Percentiles rank a stretch among this genome's conserved stretches.
phyloP scores from a whole-genome alignment of 2,797 vertebrate species.

The Meda fulgida region DNA sequence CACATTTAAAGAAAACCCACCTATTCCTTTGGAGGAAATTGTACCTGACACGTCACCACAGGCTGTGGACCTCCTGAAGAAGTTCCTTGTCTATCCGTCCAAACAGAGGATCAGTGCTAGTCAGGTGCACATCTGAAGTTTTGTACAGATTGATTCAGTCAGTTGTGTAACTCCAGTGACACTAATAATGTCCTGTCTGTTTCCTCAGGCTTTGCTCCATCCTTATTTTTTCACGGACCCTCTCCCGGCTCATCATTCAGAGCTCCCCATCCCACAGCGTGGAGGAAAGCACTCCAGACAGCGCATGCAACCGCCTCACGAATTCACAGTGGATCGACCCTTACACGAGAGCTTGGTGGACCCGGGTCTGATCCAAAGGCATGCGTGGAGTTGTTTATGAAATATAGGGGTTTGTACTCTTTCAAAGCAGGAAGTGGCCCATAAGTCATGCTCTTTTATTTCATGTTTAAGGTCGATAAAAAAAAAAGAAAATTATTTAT shows the following conservation, averaged over 20 bases:
- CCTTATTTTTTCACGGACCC: constrained; percentile 87
- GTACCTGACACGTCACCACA: constrained; percentile 84
- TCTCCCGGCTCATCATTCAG: constrained; percentile 88
- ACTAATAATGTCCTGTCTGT: not conserved
- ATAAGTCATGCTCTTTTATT: not conserved
- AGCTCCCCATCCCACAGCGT: constrained; percentile 86
- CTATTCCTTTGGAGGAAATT: constrained; percentile 85
- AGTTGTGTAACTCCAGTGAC: not conserved
- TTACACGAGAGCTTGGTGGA: constrained; percentile 82
- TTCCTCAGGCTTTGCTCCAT: constrained; percentile 84
- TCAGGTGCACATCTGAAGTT: constrained; percentile 75
- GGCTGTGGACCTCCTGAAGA: constrained; percentile 83
- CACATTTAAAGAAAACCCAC: constrained; percentile 88
- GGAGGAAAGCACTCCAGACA: constrained; percentile 75
- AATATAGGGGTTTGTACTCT: not conserved
- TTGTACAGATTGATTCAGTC: not conserved
- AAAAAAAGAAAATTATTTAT: too few species aligned
- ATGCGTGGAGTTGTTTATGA: constrained; percentile 66
- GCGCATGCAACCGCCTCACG: constrained; percentile 77
- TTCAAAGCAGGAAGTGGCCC: not conserved
- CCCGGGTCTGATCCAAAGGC: constrained; percentile 72
- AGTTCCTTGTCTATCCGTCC: constrained; percentile 87
- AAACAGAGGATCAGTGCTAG: constrained; percentile 79
- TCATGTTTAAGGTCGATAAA: not conserved
- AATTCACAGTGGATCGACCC: constrained; percentile 83